Evolutionary conservation across 2,113 vertebrate genomes (phyloP), one percentile per base, ranked within the genome.

Genomic region (Aphyosemion australe): DNA sequence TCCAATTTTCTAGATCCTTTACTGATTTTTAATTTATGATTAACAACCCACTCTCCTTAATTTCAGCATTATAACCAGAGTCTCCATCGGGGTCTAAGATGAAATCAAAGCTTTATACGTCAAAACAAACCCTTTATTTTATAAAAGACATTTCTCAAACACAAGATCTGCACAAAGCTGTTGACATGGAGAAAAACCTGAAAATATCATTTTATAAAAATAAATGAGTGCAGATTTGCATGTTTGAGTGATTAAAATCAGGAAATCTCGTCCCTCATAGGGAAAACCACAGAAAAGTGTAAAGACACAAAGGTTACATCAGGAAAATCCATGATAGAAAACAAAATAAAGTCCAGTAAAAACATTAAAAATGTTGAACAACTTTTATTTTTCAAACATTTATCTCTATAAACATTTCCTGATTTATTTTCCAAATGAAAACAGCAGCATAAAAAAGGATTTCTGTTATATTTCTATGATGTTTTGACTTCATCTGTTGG

Each of bases 231-330:
- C 14, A 31, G 31, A 19, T 14, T 0, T 52, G 12, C 5, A 32
- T 9, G n/a, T 37, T 11, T 39, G 34, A 31, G 37, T 14, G 10
- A 32, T 4, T 61, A 32, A 48, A 21, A 46, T 45, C 54, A 14
- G 18, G 20, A 56, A 53, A 53, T 21, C 6, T 10, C 4, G 49
- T 31, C 43, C 52, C 45, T 31, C 19, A 18, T 15, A 48, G 21
- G 26, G 31, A 31, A 18, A 19, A 46, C 45, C 8, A 31, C 37
- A 34, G 32, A 26, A 0, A 31, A 48, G 15, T 48, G 31, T 16
- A 18, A 55, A 10, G 47, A 59, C 65, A 34, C 76, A 83, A 79
- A 60, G 65, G 58, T 79, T 55, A 21, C 42, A 49, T 37, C 13
- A 1, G 46, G 20, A 13, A 53, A 53, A 57, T 18, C n/a, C 47